Evolutionary conservation across 2,113 vertebrate species (phyloP), one percentile per base, ranked within the genome.

Genomic region (Microcebus murinus): DNA sequence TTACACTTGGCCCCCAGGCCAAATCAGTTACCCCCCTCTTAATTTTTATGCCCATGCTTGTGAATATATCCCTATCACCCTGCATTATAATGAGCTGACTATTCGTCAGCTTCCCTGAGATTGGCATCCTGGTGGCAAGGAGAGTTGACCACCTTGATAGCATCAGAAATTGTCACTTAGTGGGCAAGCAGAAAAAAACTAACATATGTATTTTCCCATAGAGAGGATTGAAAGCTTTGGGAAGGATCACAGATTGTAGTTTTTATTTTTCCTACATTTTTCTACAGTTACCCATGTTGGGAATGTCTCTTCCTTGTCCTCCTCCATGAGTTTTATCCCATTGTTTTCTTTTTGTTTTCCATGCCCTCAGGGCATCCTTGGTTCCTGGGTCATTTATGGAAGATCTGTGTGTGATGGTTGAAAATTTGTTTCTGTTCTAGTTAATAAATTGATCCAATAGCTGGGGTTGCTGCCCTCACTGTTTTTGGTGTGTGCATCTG

Each of bases 161-260:
- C 68, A 83, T 7, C 14, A 48, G 55, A 71, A 65, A 76, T 4
- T 39, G 52, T 29, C 15, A 91, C 7, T 50, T 45, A 31, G 4
- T 52, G 63, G 50, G 55, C 8, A 48, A 67, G 31, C 10, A 36
- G 57, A 48, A 61, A 74, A 82, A 48, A 4, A 23, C 70, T 87
- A 29, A 93, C 13, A 90, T 94, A 88, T 90, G 39, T 20, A 55
- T 96, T 79, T 90, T 42, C 96, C 87, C 87, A 86, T 39, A 27
- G 34, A 80, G 12, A 59, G 57, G 65, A 95, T 71, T 74, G 29
- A 7, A 52, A 55, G 68, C 74, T 82, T 91, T 29, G 31, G 77
- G 74, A 39, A 39, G 1, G 73, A 23, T 8, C 52, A 9, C 0
- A 83, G 59, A 85, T 94, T 39, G 8, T 6, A 45, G 45, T 82